Evolutionary conservation across 2,797 vertebrate species (phyloP).

Genomic region (Choloepus didactylus): DNA sequence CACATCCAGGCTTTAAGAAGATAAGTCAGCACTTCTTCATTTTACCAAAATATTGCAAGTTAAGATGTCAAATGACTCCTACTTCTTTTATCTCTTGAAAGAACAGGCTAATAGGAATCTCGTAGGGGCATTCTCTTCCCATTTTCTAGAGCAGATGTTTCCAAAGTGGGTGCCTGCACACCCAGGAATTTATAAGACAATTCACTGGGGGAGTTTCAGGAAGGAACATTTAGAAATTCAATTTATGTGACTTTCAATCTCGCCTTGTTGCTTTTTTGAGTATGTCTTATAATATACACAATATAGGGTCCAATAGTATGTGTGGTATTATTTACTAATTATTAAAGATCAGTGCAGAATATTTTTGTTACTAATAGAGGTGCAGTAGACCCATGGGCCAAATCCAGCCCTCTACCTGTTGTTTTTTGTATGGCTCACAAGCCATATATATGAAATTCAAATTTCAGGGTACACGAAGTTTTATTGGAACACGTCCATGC

Average conservation of each 20-base stretch:
- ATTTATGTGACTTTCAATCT: not conserved
- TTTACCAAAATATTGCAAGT: not conserved
- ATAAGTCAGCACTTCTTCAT: not conserved
- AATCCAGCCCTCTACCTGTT: rapidly evolving
- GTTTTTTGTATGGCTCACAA: too few species aligned
- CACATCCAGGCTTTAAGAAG: not conserved
- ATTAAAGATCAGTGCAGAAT: rapidly evolving
- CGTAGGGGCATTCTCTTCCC: not conserved
- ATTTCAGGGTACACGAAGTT: not conserved
- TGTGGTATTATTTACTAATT: not conserved
- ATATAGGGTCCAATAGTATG: rapidly evolving
- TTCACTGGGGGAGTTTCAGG: not conserved
- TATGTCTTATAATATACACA: too few species aligned
- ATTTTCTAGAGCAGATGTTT: not conserved
- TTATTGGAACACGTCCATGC: not conserved
- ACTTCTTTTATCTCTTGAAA: not conserved
- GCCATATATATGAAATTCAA: not conserved
- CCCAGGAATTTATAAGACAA: not conserved
- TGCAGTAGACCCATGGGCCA: not conserved
- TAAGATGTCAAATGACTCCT: rapidly evolving
- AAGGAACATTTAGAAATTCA: not conserved
- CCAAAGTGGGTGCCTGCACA: rapidly evolving
- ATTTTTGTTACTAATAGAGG: not conserved
- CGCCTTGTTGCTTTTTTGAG: not conserved
- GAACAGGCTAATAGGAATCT: not conserved